phyloP scores from a whole-genome alignment of 2,797 vertebrate species.

The Diplodus sargus region DNA sequence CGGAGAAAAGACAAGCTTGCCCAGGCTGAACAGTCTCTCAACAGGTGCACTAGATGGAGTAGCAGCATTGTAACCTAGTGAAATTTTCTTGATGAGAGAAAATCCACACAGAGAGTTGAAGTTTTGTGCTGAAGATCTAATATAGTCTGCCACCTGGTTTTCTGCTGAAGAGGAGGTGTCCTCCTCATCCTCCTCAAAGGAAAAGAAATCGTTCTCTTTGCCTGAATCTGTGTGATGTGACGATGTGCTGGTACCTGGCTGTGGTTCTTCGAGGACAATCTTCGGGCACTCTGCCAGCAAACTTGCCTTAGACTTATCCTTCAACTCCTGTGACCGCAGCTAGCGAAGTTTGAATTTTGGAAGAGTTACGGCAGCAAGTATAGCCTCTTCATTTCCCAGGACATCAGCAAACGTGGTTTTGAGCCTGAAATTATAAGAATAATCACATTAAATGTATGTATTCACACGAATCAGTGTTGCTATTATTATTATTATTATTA shows the following conservation, averaged over 20 bases:
- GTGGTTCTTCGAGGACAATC: neutral
- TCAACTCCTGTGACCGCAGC: slow-evolving; percentile 1
- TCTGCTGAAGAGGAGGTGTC: slow-evolving; percentile 1
- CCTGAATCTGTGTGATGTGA: neutral
- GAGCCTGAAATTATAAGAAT: neutral
- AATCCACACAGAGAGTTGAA: neutral
- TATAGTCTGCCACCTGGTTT: too few relatives aligned
- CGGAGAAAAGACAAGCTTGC: too few relatives aligned
- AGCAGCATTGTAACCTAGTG: slow-evolving; percentile 8
- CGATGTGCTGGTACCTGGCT: slow-evolving; percentile 5
- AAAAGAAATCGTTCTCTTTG: neutral
- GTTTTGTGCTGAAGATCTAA: too few relatives aligned
- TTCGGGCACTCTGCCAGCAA: slow-evolving; percentile 2
- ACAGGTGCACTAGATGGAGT: slow-evolving; percentile 5
- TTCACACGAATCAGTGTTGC: neutral
- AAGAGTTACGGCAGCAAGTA: slow-evolving; percentile 15
- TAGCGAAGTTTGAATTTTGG: slow-evolving; percentile 11
- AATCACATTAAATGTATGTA: slow-evolving; percentile 2
- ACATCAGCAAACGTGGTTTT: slow-evolving; percentile 14
- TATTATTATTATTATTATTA: neutral
- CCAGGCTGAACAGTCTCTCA: neutral
- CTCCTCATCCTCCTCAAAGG: slow-evolving; percentile 3
- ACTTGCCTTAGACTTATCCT: slow-evolving; percentile 1
- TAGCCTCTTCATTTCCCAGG: slow-evolving; percentile 16
- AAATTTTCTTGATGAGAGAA: slow-evolving; percentile 13